phyloP scores from a whole-genome alignment of 1,140 invertebrate genomes.

The Spodoptera litura region DNA sequence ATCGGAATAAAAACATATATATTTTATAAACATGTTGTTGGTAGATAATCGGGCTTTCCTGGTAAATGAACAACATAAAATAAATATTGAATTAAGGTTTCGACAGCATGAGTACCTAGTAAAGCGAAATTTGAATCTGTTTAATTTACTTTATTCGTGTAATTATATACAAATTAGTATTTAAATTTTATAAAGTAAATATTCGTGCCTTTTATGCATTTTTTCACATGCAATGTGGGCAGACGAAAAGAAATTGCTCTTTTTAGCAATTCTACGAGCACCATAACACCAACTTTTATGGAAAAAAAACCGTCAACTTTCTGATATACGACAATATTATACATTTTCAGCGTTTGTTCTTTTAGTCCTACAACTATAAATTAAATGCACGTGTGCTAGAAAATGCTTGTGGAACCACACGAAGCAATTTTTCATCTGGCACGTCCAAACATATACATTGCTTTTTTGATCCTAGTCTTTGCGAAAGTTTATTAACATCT shows the following conservation, averaged over 20 bases:
- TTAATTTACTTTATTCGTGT: too few relatives aligned
- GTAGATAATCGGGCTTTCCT: neutral
- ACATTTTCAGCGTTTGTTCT: constrained; percentile 10
- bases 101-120: too few relatives aligned
- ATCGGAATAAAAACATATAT: neutral
- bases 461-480: constrained; percentile 35
- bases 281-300: neutral
- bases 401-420: constrained; percentile 31
- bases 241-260: neutral
- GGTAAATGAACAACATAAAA: too few relatives aligned
- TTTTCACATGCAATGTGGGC: neutral
- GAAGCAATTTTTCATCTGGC: constrained; percentile 40
- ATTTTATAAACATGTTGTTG: constrained; percentile 6
- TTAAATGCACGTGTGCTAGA: constrained; percentile 38
- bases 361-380: constrained; percentile 35
- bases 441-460: constrained; percentile 38
- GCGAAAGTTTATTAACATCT: constrained; percentile 45
- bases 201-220: neutral
- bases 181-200: neutral
- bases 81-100: too few relatives aligned
- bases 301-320: constrained; percentile 19
- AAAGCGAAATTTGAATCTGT: too few relatives aligned
- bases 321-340: constrained; percentile 42
- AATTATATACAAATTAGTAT: too few relatives aligned
- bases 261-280: neutral